Evolutionary conservation across 2,113 vertebrate species (phyloP).

Genomic region (Atherinomorus stipes): DNA sequence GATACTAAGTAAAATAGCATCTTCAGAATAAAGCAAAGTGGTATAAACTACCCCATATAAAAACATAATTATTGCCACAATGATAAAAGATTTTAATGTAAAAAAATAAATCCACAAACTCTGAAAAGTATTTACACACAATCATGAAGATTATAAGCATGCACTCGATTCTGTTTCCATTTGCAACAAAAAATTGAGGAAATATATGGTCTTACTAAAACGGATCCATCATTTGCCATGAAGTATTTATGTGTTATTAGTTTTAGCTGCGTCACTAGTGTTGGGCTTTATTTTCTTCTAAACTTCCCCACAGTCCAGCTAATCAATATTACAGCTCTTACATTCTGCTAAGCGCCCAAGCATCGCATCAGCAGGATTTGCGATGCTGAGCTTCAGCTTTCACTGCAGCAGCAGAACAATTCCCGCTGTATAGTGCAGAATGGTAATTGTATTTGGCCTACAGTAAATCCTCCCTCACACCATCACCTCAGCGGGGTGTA

Average conservation of each 20-base stretch:
- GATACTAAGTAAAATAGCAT: no score
- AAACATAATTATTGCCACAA: no score
- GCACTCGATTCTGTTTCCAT: background rate
- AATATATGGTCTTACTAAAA: background rate
- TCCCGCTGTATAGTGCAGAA: conserved; percentile 49
- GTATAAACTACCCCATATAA: no score
- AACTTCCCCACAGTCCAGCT: conserved; percentile 2
- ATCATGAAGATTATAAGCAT: no score
- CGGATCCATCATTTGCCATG: background rate
- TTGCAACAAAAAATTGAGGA: background rate
- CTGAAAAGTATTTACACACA: no score
- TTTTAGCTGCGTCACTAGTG: background rate
- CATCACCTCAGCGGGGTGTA: conserved; percentile 29
- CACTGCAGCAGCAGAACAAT: conserved; percentile 53
- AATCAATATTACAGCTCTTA: conserved; percentile 55
- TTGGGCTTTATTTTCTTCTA: conserved; percentile 27
- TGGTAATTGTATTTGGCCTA: conserved; percentile 39
- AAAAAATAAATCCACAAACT: no score
- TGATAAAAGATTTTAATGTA: no score
- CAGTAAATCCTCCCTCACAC: conserved; percentile 46
- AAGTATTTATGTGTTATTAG: background rate
- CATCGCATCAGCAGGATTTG: conserved; percentile 60
- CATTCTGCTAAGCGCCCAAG: conserved; percentile 38
- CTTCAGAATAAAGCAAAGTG: no score
- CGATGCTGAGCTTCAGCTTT: conserved; percentile 49